Percentiles rank a stretch among this genome's conserved stretches.
phyloP scores from a whole-genome alignment of 2,797 vertebrate genomes.

The Sternarchorhynchus goeldii region DNA sequence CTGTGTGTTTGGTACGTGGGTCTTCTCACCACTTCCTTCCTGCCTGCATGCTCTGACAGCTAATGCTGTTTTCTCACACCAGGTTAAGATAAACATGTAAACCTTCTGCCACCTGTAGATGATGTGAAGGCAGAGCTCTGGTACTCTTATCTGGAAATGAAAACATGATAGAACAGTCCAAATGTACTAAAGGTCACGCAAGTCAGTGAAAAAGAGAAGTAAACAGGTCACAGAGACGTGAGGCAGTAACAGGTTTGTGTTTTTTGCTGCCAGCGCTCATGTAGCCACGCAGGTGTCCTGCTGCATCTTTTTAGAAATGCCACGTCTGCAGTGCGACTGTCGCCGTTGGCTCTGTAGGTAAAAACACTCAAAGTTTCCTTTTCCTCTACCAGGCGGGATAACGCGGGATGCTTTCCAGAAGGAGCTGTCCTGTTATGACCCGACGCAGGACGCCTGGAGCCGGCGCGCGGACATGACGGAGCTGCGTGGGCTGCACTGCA shows the following conservation, averaged over 20 bases:
- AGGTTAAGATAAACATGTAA: neutral
- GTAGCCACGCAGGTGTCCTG: too few species aligned
- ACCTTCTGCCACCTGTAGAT: neutral
- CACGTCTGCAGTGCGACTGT: too few species aligned
- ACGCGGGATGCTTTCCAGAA: slow-evolving; percentile 83
- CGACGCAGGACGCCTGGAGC: slow-evolving; percentile 68
- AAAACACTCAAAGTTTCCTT: too few species aligned
- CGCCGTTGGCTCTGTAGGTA: too few species aligned
- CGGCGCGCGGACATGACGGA: slow-evolving; percentile 77
- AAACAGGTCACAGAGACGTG: neutral
- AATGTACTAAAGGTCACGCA: neutral
- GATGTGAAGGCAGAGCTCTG: neutral
- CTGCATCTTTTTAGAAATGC: too few species aligned
- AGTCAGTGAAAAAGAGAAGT: neutral
- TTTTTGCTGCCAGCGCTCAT: too few species aligned
- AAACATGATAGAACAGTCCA: neutral
- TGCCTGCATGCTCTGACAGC: slow-evolving; percentile 11
- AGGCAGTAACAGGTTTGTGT: too few species aligned
- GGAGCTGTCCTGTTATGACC: slow-evolving; percentile 78
- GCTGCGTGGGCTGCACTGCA: slow-evolving; percentile 82
- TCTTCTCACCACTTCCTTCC: slow-evolving; percentile 47
- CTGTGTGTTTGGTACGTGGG: slow-evolving; percentile 2
- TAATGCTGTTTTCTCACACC: slow-evolving; percentile 3
- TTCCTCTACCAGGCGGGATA: slow-evolving; percentile 73
- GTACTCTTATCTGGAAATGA: neutral